Conservation (phyloP, 2,888 invertebrate genomes). For the Unio pictorum region DNA sequence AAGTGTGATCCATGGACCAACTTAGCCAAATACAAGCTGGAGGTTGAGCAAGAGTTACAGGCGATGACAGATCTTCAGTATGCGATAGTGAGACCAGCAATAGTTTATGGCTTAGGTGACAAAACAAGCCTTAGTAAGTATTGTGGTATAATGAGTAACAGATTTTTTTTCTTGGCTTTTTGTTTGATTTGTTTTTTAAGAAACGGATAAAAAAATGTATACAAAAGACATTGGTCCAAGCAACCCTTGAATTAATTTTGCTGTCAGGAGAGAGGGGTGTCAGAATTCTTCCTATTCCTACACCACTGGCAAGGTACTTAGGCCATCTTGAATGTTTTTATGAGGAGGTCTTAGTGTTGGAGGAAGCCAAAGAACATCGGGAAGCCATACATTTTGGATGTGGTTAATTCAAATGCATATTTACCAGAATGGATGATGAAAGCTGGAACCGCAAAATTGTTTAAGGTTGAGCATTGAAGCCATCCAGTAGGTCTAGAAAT, state of each 20-base stretch:
- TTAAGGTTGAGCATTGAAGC: too few relatives aligned
- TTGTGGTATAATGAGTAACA: too few relatives aligned
- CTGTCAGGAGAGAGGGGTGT: neutral
- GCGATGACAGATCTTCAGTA: slow-evolving; percentile 81
- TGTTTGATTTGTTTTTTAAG: neutral
- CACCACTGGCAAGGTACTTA: too few relatives aligned
- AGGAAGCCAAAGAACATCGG: too few relatives aligned
- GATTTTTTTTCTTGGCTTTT: too few relatives aligned
- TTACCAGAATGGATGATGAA: too few relatives aligned
- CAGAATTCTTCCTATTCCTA: neutral
- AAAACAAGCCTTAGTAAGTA: slow-evolving; percentile 84
- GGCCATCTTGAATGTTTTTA: too few relatives aligned
- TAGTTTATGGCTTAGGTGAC: slow-evolving; percentile 90
- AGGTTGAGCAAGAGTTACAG: slow-evolving; percentile 85
- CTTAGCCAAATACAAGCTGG: slow-evolving; percentile 86
- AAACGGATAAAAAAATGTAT: neutral
- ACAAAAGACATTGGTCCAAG: neutral
- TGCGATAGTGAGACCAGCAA: slow-evolving; percentile 85
- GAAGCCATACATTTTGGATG: too few relatives aligned
- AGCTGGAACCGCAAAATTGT: too few relatives aligned
- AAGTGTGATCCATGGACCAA: slow-evolving; percentile 88
- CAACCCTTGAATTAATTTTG: neutral
- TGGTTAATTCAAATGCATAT: too few relatives aligned
- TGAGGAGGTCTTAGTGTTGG: too few relatives aligned
- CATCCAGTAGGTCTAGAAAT: too few relatives aligned